These are phyloP conservation scores for Nymphicus hollandicus DNA, from an alignment of 2,113 vertebrate genomes.

Conservation along the genomic window DNA sequence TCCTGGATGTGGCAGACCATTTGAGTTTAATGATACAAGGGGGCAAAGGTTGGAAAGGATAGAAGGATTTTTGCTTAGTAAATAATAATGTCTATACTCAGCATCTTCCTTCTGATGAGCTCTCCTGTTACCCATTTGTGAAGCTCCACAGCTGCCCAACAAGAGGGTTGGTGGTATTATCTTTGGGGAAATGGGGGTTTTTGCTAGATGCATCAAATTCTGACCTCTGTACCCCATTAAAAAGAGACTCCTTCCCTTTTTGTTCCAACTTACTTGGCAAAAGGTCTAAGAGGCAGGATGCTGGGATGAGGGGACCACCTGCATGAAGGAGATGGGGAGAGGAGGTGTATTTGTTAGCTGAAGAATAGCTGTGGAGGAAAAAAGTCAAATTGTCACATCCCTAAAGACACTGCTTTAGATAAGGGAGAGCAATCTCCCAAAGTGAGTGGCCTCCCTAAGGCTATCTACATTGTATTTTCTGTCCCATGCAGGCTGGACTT, in stretches of 20 bases:
- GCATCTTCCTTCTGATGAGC: neutral
- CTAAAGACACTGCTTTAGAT: neutral
- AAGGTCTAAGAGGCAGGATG: neutral
- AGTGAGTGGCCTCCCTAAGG: neutral
- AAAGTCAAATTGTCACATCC: neutral
- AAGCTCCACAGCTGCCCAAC: neutral
- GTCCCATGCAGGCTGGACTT: neutral
- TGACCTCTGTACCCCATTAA: neutral
- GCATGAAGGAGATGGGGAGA: neutral
- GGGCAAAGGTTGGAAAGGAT: neutral
- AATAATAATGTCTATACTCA: neutral
- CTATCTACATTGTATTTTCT: neutral
- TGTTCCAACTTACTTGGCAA: neutral
- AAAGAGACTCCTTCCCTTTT: neutral
- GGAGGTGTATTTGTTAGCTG: neutral
- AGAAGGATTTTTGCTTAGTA: slow-evolving; percentile 8
- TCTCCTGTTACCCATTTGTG: neutral
- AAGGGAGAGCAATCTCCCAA: neutral
- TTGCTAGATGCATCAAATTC: neutral
- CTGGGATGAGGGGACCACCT: neutral
- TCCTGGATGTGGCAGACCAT: neutral
- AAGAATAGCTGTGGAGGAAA: neutral
- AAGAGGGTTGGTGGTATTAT: neutral
- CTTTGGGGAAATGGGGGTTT: neutral
- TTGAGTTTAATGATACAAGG: neutral